These are phyloP conservation scores for Mesorhabditis belari DNA, from an alignment of 2,888 invertebrate genomes.

Conservation along the genomic window DNA sequence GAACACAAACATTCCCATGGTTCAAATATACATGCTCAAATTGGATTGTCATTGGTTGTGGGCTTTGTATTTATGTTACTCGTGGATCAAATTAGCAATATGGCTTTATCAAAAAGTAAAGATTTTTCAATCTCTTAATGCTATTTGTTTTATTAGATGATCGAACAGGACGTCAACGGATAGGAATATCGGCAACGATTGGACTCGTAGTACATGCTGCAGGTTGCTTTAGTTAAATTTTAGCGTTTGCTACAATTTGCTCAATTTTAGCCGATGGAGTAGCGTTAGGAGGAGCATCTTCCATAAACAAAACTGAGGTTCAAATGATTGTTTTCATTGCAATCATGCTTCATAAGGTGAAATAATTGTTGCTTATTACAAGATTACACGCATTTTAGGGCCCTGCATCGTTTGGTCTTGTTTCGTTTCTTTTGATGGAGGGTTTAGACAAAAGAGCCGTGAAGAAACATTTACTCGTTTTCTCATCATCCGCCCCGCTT, in stretches of 20 bases:
- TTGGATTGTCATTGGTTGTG: slow-evolving; percentile 83
- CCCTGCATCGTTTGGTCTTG: slow-evolving; percentile 94
- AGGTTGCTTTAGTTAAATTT: slow-evolving; percentile 58
- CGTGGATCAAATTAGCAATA: slow-evolving; percentile 69
- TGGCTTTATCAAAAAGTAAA: slow-evolving; percentile 27
- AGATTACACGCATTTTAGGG: slow-evolving; percentile 61
- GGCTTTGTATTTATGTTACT: slow-evolving; percentile 97
- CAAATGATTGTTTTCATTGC: slow-evolving; percentile 95
- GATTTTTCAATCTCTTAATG: background rate
- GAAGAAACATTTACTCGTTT: slow-evolving; percentile 78
- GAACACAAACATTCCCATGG: slow-evolving; percentile 7
- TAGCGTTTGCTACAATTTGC: background rate
- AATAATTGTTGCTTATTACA: slow-evolving; percentile 5
- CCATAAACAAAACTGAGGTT: slow-evolving; percentile 87
- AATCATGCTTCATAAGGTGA: slow-evolving; percentile 92
- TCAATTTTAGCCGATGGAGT: slow-evolving; percentile 76
- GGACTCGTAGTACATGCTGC: slow-evolving; percentile 97
- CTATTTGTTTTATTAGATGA: slow-evolving; percentile 17
- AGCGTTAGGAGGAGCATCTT: slow-evolving; percentile 93
- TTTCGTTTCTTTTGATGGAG: slow-evolving; percentile 91
- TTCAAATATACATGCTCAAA: slow-evolving; percentile 53
- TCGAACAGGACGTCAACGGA: slow-evolving; percentile 35
- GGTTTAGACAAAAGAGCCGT: slow-evolving; percentile 78
- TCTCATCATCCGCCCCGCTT: slow-evolving; percentile 84
- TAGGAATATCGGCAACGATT: slow-evolving; percentile 79